Conservation (phyloP, 2,113 vertebrate genomes). For the Cynocephalus volans region DNA sequence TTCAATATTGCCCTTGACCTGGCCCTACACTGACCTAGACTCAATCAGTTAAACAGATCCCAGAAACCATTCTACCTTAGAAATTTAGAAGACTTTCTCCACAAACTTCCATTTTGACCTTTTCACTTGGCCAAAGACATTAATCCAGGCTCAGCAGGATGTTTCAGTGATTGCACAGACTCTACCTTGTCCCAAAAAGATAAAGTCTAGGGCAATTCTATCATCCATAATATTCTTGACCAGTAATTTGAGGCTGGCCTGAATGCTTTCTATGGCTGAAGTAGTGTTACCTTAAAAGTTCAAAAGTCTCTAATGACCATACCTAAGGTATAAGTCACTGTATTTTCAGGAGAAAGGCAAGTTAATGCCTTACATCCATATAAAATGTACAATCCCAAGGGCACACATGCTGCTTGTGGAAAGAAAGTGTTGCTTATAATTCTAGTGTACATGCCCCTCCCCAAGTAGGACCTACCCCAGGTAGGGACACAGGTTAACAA, state of each 20-base stretch:
- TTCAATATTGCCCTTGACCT: background rate
- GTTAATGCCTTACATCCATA: background rate
- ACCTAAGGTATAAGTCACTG: background rate
- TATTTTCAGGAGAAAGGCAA: background rate
- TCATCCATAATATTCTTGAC: background rate
- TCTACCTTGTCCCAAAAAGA: background rate
- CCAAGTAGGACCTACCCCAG: background rate
- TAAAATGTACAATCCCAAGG: background rate
- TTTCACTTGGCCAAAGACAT: background rate
- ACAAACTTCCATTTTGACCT: background rate
- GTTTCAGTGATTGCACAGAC: background rate
- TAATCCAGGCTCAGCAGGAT: background rate
- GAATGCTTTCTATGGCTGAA: background rate
- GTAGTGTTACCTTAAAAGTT: background rate
- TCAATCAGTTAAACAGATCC: background rate
- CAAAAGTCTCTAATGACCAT: background rate
- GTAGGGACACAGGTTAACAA: background rate
- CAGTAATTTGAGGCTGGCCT: background rate
- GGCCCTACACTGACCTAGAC: background rate
- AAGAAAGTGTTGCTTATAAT: background rate
- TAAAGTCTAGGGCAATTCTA: background rate
- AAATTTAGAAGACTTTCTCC: background rate
- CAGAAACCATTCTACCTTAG: background rate
- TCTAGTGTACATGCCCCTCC: no score
- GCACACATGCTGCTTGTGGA: background rate